Conservation (phyloP, 2,797 vertebrate genomes). For the Rhinophrynus dorsalis region DNA sequence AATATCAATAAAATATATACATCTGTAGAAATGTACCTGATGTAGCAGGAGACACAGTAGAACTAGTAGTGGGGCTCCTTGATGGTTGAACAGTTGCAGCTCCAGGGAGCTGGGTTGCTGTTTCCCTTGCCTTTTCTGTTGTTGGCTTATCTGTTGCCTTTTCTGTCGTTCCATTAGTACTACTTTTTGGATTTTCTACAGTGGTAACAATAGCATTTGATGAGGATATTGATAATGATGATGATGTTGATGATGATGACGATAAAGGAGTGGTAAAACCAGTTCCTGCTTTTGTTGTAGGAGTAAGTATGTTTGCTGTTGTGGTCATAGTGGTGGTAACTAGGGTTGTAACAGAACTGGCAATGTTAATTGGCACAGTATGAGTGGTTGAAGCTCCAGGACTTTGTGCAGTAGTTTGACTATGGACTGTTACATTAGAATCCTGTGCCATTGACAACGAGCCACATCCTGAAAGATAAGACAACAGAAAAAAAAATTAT, state of each 20-base stretch:
- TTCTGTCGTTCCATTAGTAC: neutral
- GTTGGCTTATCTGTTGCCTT: neutral
- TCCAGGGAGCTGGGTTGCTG: too few species aligned
- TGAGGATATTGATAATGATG: too few species aligned
- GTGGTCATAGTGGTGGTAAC: neutral
- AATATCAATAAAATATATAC: too few species aligned
- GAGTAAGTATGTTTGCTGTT: neutral
- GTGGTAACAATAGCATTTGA: neutral
- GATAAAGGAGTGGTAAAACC: neutral
- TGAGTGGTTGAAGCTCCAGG: neutral
- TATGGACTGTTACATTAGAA: neutral
- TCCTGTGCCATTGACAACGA: neutral
- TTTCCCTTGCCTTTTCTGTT: neutral
- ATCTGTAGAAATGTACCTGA: too few species aligned
- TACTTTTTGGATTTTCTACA: neutral
- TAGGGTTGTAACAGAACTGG: neutral
- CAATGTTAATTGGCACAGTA: too few species aligned
- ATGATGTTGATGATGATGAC: too few species aligned
- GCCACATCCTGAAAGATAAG: constrained; percentile 5
- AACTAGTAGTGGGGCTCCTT: too few species aligned
- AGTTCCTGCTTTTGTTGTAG: neutral
- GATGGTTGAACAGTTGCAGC: too few species aligned
- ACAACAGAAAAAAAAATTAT: neutral
- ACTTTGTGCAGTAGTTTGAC: neutral
- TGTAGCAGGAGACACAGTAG: too few species aligned